Base-by-base conservation (phyloP, 2,888 invertebrate genomes). In the Muschampia plurimacula region DNA sequence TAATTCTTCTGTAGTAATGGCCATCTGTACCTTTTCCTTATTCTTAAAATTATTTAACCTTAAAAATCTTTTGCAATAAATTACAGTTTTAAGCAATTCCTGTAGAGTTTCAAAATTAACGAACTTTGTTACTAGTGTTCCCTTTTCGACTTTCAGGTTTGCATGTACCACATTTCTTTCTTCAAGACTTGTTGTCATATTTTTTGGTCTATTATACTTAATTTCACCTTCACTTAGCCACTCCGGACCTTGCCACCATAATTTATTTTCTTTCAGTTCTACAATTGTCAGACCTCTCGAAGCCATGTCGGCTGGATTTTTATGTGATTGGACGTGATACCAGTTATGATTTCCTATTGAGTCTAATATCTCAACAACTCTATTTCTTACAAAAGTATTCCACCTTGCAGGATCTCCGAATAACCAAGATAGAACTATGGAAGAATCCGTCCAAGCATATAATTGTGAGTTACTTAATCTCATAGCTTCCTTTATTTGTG, bases 361-460 rank as follows among this genome's bases (percentile, higher is more conserved):
- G 57, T 57, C 57, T 57, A 72, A 22, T 22, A 74, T 74, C 13
- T 67, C 49, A 10, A 67, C 49, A n/a, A 72, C 73, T 6, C 72
- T 67, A 62, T 75, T 74, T n/a, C 62, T 55, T 0, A 74, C 72
- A 62, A 70, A 74, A 6, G 65, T 68, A 44, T 72, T 64, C 73
- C 74, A 74, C 49, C 70, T 13, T 6, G 22, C 41, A 28, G 74
- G 74, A n/a, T 75, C 72, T 9, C 72, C 65, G 12, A 63, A 22
- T 22, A 74, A 15, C 74, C 72, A 75, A 1, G 70, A 60, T 3
- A 75, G 39, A 8, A 75, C 75, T 41, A 77, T 59, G 2, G 69
- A 62, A 1, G 75, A 75, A 52, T 75, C 77, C 8, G 74, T 77
- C 72, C 74, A 77, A 5, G 74, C 74, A 22, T 49, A 67, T 2